phyloP scores from a whole-genome alignment of 2,888 invertebrate genomes.

The Torymus tubicola region DNA sequence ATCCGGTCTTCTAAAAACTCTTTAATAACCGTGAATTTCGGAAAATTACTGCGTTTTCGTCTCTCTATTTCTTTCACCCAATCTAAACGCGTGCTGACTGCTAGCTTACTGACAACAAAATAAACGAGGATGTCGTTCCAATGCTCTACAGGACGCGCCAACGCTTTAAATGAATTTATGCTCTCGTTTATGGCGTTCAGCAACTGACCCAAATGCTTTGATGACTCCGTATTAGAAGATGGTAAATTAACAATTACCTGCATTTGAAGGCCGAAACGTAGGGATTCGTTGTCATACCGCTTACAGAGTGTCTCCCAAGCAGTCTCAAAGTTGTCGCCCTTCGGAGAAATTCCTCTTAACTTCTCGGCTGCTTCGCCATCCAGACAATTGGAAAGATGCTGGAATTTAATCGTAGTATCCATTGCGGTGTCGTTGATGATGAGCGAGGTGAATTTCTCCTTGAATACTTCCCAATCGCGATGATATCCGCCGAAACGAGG shows the following conservation, averaged over 20 bases:
- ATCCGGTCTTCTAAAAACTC: too few species aligned
- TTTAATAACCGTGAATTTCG: too few species aligned
- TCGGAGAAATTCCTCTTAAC: neutral
- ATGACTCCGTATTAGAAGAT: neutral
- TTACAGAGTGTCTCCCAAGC: neutral
- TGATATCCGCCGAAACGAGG: too few species aligned
- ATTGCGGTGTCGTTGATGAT: neutral
- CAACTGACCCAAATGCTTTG: too few species aligned
- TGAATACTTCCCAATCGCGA: constrained; percentile 2
- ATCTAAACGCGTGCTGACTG: too few species aligned
- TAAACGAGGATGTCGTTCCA: too few species aligned
- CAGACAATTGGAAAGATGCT: neutral
- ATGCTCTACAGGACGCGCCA: too few species aligned
- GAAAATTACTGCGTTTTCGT: too few species aligned
- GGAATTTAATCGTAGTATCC: neutral
- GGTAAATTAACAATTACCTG: neutral
- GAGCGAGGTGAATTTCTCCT: neutral
- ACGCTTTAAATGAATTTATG: too few species aligned
- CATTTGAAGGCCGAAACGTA: constrained; percentile 5
- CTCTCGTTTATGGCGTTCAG: too few species aligned
- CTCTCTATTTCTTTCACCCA: too few species aligned
- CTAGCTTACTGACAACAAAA: too few species aligned
- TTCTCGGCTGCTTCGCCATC: neutral
- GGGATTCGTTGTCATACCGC: constrained; percentile 2
- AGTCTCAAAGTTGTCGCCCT: neutral